phyloP scores from a whole-genome alignment of 2,797 vertebrate species.

The Nothura maculosa region DNA sequence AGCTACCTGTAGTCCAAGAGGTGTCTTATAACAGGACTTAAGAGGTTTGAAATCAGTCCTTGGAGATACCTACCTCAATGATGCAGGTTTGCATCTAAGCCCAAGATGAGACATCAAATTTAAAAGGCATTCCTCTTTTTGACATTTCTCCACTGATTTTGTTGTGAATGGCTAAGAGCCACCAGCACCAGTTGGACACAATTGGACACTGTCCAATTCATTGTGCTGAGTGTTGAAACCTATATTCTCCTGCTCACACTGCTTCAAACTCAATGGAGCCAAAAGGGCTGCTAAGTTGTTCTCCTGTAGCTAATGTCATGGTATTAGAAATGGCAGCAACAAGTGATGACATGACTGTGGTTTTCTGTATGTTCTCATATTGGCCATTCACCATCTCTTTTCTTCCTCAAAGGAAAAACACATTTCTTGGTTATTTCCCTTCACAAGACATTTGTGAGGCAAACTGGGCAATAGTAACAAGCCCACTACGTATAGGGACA shows the following conservation, averaged over 20 bases:
- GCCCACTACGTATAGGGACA: background rate
- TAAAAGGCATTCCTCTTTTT: background rate
- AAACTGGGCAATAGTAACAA: background rate
- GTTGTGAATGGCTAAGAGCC: background rate
- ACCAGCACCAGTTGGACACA: background rate
- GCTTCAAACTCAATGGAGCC: background rate
- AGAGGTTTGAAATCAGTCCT: background rate
- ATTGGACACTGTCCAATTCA: background rate
- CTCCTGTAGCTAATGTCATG: background rate
- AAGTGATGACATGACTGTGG: background rate
- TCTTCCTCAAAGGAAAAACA: background rate
- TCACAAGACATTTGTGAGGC: background rate
- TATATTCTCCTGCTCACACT: background rate
- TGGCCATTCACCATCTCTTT: background rate
- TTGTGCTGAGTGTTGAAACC: background rate
- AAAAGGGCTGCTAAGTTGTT: background rate
- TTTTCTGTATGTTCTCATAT: background rate
- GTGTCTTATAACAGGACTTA: background rate
- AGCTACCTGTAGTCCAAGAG: background rate
- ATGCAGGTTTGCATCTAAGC: background rate
- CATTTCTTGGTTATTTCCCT: background rate
- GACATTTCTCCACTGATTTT: background rate
- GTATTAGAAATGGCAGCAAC: background rate
- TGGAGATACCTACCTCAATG: background rate
- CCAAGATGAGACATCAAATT: background rate